Base-by-base conservation (phyloP, 2,113 vertebrate genomes). In the Aptenodytes forsteri region DNA sequence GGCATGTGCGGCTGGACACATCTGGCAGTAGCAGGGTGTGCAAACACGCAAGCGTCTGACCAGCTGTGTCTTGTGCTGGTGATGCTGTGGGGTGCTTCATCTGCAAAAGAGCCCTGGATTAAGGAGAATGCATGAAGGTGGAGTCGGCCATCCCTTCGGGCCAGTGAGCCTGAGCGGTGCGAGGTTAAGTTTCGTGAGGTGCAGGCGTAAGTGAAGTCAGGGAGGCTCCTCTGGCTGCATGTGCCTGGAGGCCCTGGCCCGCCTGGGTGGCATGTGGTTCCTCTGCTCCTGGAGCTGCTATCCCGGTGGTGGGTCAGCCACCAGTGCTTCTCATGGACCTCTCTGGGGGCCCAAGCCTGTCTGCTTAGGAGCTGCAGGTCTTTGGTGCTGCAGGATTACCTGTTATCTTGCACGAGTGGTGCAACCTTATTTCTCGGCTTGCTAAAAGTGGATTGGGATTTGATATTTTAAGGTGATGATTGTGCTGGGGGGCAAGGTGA, bases 101-200 rank as follows among this genome's bases (percentile, higher is more conserved):
- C n/a, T 62, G 62, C 16, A 13, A 4, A 16, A n/a, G 44, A 65
- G 29, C n/a, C 19, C n/a, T 77, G 77, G 54, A 9, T 69, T 10
- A 30, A 61, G 67, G 69, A 32, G 40, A 25, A 38, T 0, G 1
- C 8, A 2, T 3, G 56, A 66, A 30, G 0, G 1, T 34, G 69
- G 34, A 66, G 49, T 34, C 4, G 5, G n/a, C 49, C 0, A 0
- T 85, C 32, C 61, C 27, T 27, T 21, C 1, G 10, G 26, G 61
- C 4, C 15, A 6, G 22, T 3, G 34, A 85, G 17, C 4, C 27
- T 1, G 1, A 44, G n/a, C 1, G 1, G 23, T 4, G 5, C 1
- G 8, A 70, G 30, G 64, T 44, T 38, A 20, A 1, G 38, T 16
- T 54, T n/a, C 8, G 3, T 27, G 38, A 58, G 44, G 49, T 81